Evolutionary conservation across 1,140 invertebrate genomes (phyloP).

Genomic region (Oscheius sp.): DNA sequence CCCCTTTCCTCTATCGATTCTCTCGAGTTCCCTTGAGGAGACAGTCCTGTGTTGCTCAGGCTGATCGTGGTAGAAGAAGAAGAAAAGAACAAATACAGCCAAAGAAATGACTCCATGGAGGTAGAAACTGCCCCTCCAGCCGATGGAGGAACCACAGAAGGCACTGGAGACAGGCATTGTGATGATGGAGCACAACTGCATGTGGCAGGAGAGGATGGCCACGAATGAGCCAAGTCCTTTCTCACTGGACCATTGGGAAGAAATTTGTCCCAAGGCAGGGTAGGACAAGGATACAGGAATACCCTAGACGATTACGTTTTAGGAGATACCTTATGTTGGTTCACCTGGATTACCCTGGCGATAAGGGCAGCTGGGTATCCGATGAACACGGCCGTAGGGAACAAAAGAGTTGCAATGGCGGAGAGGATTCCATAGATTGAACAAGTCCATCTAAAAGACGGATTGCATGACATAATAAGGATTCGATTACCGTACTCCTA

Average conservation of each 20-base stretch:
- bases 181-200: constrained; percentile 29
- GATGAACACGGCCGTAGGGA: background rate
- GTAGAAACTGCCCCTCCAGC: background rate
- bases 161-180: constrained; percentile 15
- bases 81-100: background rate
- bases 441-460: constrained; percentile 43
- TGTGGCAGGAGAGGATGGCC: constrained; percentile 22
- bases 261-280: constrained; percentile 18
- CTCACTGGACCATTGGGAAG: constrained; percentile 24
- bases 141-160: background rate
- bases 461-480: background rate
- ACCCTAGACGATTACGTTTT: background rate
- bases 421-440: constrained; percentile 4
- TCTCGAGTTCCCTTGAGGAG: background rate
- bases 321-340: background rate
- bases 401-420: background rate
- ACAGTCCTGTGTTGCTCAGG: background rate
- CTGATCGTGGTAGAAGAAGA: background rate
- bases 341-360: background rate
- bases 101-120: background rate
- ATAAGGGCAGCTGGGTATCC: background rate
- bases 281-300: constrained; percentile 16
- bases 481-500: background rate
- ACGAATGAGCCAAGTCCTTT: constrained; percentile 23
- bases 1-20: background rate